Conservation (phyloP, 2,888 invertebrate genomes). For the Elmis aenea region DNA sequence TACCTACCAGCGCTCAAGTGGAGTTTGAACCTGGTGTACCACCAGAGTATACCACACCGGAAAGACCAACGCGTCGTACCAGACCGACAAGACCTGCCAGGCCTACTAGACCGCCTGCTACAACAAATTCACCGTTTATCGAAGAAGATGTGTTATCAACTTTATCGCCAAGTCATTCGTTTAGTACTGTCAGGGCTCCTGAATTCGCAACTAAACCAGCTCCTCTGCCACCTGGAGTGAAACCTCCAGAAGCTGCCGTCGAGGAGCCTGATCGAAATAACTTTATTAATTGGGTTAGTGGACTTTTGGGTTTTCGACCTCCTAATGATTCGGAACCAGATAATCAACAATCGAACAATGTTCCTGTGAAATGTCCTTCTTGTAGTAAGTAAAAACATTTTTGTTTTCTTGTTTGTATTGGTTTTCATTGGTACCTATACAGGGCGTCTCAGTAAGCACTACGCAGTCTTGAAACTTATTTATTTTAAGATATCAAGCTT, state of each 20-base stretch:
- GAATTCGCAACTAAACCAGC: background rate
- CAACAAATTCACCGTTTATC: too few species aligned
- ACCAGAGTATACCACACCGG: slow-evolving; percentile 20
- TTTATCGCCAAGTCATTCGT: too few species aligned
- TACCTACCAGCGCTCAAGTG: slow-evolving; percentile 26
- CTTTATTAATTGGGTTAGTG: slow-evolving; percentile 40
- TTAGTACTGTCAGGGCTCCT: too few species aligned
- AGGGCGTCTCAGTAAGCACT: too few species aligned
- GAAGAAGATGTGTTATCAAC: too few species aligned
- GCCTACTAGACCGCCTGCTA: slow-evolving; percentile 5
- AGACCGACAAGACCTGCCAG: slow-evolving; percentile 16
- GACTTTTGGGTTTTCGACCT: slow-evolving; percentile 32
- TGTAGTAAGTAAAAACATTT: slow-evolving; percentile 32
- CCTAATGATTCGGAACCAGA: too few species aligned
- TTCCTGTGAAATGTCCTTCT: slow-evolving; percentile 17
- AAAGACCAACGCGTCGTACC: slow-evolving; percentile 4
- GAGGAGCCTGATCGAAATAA: slow-evolving; percentile 12
- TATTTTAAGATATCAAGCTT: too few species aligned
- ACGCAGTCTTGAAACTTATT: too few species aligned
- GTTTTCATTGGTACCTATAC: too few species aligned
- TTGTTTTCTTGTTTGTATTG: too few species aligned
- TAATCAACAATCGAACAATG: slow-evolving; percentile 13
- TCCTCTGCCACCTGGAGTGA: slow-evolving; percentile 14
- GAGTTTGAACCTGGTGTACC: slow-evolving; percentile 32
- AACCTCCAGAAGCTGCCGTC: slow-evolving; percentile 8